Percentiles rank a stretch among this genome's conserved stretches.
Conservation (phyloP, 2,113 vertebrate genomes). For the Erinaceus europaeus region DNA sequence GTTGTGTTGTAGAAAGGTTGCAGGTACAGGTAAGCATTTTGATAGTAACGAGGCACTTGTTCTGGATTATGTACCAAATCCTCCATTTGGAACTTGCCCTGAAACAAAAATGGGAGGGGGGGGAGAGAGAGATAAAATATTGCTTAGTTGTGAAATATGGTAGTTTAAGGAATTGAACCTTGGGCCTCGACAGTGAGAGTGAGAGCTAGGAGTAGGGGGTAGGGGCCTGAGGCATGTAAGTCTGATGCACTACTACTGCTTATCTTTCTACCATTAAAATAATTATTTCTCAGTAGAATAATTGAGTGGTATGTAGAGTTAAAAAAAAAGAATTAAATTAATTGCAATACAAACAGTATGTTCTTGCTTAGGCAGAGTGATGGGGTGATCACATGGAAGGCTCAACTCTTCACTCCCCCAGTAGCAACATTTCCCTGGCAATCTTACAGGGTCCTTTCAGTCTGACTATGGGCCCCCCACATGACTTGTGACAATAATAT, state of each 20-base stretch:
- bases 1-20: slow-evolving; percentile 71
- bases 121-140: no score
- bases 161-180: no score
- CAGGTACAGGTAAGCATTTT: slow-evolving; percentile 64
- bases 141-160: no score
- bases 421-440: not conserved
- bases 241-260: no score
- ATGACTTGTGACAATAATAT: not conserved
- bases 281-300: not conserved
- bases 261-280: no score
- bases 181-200: no score
- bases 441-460: not conserved
- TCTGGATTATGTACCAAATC: slow-evolving; percentile 27
- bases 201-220: no score
- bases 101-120: not conserved
- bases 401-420: not conserved
- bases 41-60: slow-evolving; percentile 52
- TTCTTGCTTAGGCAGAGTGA: not conserved
- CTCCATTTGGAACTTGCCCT: slow-evolving; percentile 73
- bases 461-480: not conserved
- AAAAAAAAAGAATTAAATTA: slow-evolving; percentile 1
- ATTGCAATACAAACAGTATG: not conserved
- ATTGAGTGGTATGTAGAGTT: not conserved
- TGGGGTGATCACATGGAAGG: not conserved
- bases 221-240: no score